Evolutionary conservation across 2,888 invertebrate genomes (phyloP).

Genomic region (Cryptocephalus primarius): DNA sequence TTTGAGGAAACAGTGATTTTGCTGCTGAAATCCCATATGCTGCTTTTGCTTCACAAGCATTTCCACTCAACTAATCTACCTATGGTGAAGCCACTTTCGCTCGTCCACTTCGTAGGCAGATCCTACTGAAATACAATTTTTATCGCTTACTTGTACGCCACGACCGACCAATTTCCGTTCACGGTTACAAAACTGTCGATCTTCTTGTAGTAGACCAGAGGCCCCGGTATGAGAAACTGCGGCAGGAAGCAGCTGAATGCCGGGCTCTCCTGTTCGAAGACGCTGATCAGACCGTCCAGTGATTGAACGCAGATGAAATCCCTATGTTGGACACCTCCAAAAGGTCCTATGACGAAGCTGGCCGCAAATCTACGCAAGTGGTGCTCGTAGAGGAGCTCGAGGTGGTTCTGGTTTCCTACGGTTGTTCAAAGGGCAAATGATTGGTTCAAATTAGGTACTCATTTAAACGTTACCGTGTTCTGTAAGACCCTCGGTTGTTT

Average conservation of each 20-base stretch:
- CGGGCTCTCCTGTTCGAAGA: slow-evolving; percentile 89
- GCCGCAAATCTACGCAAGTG: slow-evolving; percentile 65
- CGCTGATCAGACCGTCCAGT: slow-evolving; percentile 76
- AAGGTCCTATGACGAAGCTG: slow-evolving; percentile 70
- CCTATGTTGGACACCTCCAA: slow-evolving; percentile 71
- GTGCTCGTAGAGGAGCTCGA: slow-evolving; percentile 71
- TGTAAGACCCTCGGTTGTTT: not conserved
- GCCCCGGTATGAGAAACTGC: slow-evolving; percentile 72
- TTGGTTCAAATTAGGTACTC: not conserved
- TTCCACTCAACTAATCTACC: no score
- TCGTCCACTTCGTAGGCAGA: no score
- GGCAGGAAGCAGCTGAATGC: slow-evolving; percentile 73
- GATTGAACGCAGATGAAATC: slow-evolving; percentile 89
- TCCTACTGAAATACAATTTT: no score
- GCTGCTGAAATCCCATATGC: no score
- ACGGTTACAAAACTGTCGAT: slow-evolving; percentile 80
- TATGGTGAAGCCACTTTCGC: no score
- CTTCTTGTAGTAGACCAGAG: slow-evolving; percentile 67
- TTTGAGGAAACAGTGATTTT: no score
- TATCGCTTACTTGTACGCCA: slow-evolving; percentile 64
- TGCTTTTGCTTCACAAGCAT: no score
- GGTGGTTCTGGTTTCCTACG: slow-evolving; percentile 55
- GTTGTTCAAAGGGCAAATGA: not conserved
- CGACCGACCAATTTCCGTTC: slow-evolving; percentile 70
- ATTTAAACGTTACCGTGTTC: not conserved